Percentiles rank a stretch among this genome's conserved stretches.
These are phyloP conservation scores for Sipha maydis DNA, from an alignment of 2,888 invertebrate genomes.

Conservation along the genomic window DNA sequence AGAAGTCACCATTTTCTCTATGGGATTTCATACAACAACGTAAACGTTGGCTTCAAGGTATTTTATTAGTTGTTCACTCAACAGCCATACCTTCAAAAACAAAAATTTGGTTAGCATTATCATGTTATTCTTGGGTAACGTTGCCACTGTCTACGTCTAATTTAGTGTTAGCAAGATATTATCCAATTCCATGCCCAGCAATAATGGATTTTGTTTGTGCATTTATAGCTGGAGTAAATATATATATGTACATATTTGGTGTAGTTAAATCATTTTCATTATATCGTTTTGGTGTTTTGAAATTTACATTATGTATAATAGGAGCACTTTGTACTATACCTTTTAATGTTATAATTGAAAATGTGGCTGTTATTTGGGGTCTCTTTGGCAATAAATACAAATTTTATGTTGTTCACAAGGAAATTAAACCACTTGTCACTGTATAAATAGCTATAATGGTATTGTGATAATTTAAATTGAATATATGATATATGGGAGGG, in stretches of 20 bases:
- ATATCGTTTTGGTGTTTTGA: conserved; percentile 83
- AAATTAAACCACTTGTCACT: conserved; percentile 77
- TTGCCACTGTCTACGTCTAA: conserved; percentile 92
- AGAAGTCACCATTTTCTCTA: conserved; percentile 94
- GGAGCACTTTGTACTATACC: conserved; percentile 93
- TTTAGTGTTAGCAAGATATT: conserved; percentile 83
- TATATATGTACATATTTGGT: conserved; percentile 98
- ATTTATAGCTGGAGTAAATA: conserved; percentile 91
- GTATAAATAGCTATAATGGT: conserved; percentile 68
- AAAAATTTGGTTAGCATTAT: conserved; percentile 84
- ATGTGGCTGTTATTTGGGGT: conserved; percentile 94
- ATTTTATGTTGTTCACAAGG: conserved; percentile 97
- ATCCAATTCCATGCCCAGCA: conserved; percentile 87
- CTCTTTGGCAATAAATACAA: conserved; percentile 93
- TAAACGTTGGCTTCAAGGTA: conserved; percentile 95
- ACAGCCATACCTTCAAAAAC: conserved; percentile 81
- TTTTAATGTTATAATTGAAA: conserved; percentile 93
- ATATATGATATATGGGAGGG: conserved; percentile 45
- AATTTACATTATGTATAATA: conserved; percentile 81
- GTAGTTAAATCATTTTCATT: conserved; percentile 95
- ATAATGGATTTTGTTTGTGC: conserved; percentile 87
- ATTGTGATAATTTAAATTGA: conserved; percentile 42
- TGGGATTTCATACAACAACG: conserved; percentile 96
- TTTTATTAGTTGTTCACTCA: conserved; percentile 87
- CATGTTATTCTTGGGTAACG: conserved; percentile 96